Percentiles rank a stretch among this genome's conserved stretches.
These are phyloP conservation scores for Gambusia affinis DNA, from an alignment of 2,113 vertebrate genomes.

Conservation along the genomic window DNA sequence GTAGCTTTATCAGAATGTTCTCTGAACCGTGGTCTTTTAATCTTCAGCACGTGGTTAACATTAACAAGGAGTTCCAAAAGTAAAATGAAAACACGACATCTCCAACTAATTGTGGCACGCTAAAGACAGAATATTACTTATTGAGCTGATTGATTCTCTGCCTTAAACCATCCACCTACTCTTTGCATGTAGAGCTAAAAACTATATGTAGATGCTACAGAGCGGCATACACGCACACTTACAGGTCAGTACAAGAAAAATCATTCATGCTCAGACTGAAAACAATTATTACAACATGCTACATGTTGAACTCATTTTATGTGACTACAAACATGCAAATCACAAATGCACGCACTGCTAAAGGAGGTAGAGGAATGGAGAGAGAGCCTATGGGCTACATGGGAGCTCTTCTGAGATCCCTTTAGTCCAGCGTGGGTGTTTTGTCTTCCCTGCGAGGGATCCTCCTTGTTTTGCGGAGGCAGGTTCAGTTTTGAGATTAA, in stretches of 20 bases:
- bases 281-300: conserved; percentile 22
- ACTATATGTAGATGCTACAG: conserved; percentile 33
- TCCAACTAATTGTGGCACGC: conserved; percentile 54
- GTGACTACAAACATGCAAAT: conserved; percentile 52
- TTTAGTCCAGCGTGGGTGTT: conserved; percentile 76
- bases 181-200: conserved; percentile 44
- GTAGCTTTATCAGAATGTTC: not conserved
- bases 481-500: conserved; percentile 79
- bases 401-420: conserved; percentile 68
- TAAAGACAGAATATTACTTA: conserved; percentile 57
- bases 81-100: conserved; percentile 50
- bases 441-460: conserved; percentile 75
- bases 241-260: conserved; percentile 22
- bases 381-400: conserved; percentile 59
- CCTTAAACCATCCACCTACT: conserved; percentile 70
- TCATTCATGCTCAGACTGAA: conserved; percentile 3
- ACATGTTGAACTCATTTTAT: conserved; percentile 28
- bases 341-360: conserved; percentile 31
- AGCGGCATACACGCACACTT: conserved; percentile 21
- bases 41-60: conserved; percentile 52
- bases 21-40: conserved; percentile 24
- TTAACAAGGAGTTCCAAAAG: conserved; percentile 45
- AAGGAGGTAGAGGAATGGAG: conserved; percentile 49
- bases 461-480: conserved; percentile 78
- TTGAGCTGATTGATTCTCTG: conserved; percentile 51